phyloP scores from a whole-genome alignment of 2,888 invertebrate species.

The Asteroscopus sphinx region DNA sequence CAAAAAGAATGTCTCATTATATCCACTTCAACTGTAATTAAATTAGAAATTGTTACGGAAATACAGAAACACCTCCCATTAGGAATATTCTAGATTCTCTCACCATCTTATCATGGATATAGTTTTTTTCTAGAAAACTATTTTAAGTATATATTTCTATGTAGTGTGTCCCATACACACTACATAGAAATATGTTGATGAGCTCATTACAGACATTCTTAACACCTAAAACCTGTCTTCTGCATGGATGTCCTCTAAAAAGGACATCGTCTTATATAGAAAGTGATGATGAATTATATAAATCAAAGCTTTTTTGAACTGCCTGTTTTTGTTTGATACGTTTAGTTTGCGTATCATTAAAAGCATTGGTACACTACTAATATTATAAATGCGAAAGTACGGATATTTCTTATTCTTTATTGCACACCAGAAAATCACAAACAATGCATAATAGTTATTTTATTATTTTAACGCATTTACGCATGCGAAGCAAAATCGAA shows the following conservation, averaged over 20 bases:
- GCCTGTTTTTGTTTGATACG: constrained; percentile 2
- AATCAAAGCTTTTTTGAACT: constrained; percentile 15
- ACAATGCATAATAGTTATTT: no score
- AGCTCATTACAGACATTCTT: constrained; percentile 56
- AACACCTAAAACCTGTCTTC: constrained; percentile 41
- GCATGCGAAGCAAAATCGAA: no score
- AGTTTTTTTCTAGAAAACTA: constrained; percentile 38
- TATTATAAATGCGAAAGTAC: no score
- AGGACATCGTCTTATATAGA: constrained; percentile 34
- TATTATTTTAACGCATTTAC: no score
- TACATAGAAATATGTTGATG: constrained; percentile 49
- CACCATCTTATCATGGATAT: constrained; percentile 22
- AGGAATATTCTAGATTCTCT: constrained; percentile 35
- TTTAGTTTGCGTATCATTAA: not conserved
- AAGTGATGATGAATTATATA: constrained; percentile 25
- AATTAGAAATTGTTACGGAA: constrained; percentile 23
- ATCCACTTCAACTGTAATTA: constrained; percentile 24
- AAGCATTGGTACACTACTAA: no score
- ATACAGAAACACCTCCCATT: constrained; percentile 20
- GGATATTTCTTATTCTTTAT: no score
- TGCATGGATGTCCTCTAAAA: constrained; percentile 12
- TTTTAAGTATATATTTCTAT: constrained; percentile 26
- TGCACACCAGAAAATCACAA: no score
- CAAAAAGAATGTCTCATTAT: constrained; percentile 5
- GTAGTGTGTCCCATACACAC: no score